Conservation (phyloP, 2,113 vertebrate species). For the Trachemys scripta region DNA sequence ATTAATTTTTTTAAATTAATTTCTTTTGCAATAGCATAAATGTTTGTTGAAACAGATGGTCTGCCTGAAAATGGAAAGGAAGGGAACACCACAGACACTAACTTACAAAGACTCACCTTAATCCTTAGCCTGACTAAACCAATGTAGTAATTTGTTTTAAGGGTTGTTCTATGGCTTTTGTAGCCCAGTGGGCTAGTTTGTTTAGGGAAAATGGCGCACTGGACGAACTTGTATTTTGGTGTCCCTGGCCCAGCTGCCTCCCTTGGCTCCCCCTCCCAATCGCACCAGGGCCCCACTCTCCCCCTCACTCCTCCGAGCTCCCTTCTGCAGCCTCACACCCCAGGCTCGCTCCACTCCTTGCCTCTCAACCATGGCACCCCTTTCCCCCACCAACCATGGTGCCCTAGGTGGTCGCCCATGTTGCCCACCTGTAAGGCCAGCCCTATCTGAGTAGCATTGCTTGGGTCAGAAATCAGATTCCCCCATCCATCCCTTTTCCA, state of each 20-base stretch:
- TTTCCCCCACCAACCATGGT: background rate
- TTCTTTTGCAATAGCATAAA: slow-evolving; percentile 46
- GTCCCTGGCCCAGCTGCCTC: background rate
- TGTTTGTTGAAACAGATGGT: slow-evolving; percentile 49
- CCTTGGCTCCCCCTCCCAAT: background rate
- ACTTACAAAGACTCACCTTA: slow-evolving; percentile 1
- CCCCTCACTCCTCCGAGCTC: background rate
- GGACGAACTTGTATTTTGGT: background rate
- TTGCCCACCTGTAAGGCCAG: background rate
- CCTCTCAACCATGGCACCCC: background rate
- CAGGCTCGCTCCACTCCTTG: background rate
- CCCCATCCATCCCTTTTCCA: background rate
- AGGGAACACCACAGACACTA: background rate
- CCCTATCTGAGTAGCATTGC: background rate
- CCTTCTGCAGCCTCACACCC: background rate
- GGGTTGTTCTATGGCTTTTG: background rate
- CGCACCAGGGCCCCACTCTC: too few species aligned
- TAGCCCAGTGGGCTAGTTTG: too few species aligned
- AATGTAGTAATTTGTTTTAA: background rate
- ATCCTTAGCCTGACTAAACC: background rate
- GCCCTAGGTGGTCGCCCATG: background rate
- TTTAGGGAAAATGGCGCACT: background rate
- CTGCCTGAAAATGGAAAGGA: slow-evolving; percentile 6
- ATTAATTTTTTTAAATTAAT: slow-evolving; percentile 54
- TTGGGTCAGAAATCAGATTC: background rate